A percentile compares a stretch with the other conserved stretches of the same genome.
Evolutionary conservation across 2,797 vertebrate genomes (phyloP).

Genomic region (Cryptoprocta ferox): DNA sequence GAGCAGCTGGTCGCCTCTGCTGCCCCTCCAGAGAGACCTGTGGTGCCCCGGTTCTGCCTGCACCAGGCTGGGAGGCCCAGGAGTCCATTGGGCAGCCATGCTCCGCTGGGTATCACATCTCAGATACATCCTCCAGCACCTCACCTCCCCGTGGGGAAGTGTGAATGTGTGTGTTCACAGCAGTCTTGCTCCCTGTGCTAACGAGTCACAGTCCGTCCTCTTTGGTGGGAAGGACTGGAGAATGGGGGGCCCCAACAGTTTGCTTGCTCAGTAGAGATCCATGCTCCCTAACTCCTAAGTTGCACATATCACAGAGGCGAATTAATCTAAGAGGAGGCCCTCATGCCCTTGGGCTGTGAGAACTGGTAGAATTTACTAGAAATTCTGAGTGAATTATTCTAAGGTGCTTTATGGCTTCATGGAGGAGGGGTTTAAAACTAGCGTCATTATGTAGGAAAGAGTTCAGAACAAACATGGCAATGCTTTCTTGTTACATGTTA

Average conservation of each 20-base stretch:
- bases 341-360: neutral
- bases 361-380: neutral
- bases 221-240: neutral
- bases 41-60: accelerated
- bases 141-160: accelerated
- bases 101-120: accelerated
- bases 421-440: neutral
- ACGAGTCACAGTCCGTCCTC: accelerated
- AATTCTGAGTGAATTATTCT: neutral
- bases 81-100: accelerated
- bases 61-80: accelerated
- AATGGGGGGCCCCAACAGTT: accelerated
- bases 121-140: neutral
- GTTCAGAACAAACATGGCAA: neutral
- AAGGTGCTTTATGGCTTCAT: neutral
- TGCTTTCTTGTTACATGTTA: neutral
- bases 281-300: neutral
- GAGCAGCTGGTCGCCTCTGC: too few relatives aligned
- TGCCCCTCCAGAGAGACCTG: accelerated
- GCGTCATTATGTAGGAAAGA: neutral
- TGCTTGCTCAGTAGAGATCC: neutral
- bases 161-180: neutral
- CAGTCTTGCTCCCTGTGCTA: accelerated
- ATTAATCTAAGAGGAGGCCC: neutral
- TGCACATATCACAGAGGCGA: neutral